Evolutionary conservation across 2,888 invertebrate species (phyloP).

Genomic region (Andrena haemorrhoa): DNA sequence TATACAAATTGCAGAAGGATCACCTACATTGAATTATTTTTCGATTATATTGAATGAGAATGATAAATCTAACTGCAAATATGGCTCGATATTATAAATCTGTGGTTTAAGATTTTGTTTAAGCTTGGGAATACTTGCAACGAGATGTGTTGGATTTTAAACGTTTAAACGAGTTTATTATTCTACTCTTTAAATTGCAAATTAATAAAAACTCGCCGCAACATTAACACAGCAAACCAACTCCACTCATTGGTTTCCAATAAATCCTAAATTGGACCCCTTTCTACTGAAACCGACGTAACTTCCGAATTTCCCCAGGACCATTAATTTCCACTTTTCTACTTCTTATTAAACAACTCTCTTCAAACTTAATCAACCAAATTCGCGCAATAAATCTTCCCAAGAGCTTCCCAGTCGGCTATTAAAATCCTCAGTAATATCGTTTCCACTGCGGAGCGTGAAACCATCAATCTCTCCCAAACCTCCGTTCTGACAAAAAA

Average conservation of each 20-base stretch:
- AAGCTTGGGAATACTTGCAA: no score
- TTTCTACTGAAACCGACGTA: neutral
- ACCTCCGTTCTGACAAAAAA: neutral
- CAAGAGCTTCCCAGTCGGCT: neutral
- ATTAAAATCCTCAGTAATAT: conserved; percentile 16
- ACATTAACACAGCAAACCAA: no score
- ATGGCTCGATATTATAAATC: no score
- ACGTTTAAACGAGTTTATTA: no score
- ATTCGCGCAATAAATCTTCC: neutral
- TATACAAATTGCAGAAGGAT: no score
- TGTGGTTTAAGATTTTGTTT: no score
- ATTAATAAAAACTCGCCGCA: no score
- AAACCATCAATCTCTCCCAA: conserved; percentile 22
- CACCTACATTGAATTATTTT: no score
- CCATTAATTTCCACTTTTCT: neutral
- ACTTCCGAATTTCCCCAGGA: neutral
- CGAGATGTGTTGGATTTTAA: no score
- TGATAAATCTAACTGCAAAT: no score
- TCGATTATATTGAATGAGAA: no score
- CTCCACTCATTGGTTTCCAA: neutral
- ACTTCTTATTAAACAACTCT: neutral
- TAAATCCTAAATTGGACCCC: neutral
- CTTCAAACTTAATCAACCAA: neutral
- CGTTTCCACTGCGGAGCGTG: neutral
- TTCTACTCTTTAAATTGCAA: no score